Evolutionary conservation across 2,113 vertebrate species (phyloP), one percentile per base, ranked within the genome.

Genomic region (Gadus chalcogrammus): DNA sequence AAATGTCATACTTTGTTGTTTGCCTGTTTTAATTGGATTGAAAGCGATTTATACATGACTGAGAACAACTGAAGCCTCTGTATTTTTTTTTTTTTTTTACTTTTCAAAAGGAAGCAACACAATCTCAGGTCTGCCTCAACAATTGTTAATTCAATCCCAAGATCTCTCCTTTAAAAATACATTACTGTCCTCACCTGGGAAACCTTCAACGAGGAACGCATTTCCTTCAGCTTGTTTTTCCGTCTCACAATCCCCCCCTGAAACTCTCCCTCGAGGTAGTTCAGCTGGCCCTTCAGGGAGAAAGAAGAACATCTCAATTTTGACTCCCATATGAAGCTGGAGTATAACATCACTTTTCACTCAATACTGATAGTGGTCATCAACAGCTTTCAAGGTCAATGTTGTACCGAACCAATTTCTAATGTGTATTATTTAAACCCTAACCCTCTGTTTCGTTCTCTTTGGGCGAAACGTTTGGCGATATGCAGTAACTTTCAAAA

Each of bases 111-210:
- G 31, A 35, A 35, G 31, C 4, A 5, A 1, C 31, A 17, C 55
- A 58, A n/a, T 56, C 13, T 12, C 17, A 56, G 8, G 56, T 59
- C 16, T 17, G 8, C 16, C 1, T 17, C 16, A 59, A 17, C 7
- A 16, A 59, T 59, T 59, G 16, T 16, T 1, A 7, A 0, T 59
- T 16, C 8, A 17, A n/a, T 18, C 17, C 16, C 18, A n/a, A 7
- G 56, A 16, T 59, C 18, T 1, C 6, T 59, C 13, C 27, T 35
- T 48, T 48, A 48, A 48, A 48, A 24, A 24, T 24, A 24, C 24
- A 31, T 64, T 20, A 15, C 27, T 6, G 0, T 28, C 6, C 31
- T 6, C 0, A 91, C 91, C 87, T 70, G 27, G 69, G 80, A 88
- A 17, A 9, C 64, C 20, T 60, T 42, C 0, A 71, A 64, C 16